Evolutionary conservation across 2,888 invertebrate genomes (phyloP), one percentile per base, ranked within the genome.

Genomic region (Sminthurinus aureus): DNA sequence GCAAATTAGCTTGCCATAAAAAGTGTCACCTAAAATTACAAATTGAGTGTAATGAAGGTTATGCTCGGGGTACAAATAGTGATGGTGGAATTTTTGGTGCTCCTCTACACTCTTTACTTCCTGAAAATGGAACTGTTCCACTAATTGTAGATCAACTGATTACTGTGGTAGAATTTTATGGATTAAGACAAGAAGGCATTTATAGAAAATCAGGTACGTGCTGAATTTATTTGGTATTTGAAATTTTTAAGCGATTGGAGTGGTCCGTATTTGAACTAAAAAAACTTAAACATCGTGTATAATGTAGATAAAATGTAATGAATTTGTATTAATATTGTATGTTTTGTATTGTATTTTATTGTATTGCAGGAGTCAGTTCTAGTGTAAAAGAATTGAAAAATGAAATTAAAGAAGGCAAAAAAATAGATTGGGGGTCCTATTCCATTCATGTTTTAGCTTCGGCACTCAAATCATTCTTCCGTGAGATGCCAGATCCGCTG

Each of bases 1-100:
- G 98, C 91, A 96, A 95, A 90, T 92, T 97, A 88, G 97, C 96
- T 1, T 96, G 97, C 89, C 98, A 98, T 91, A 97, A 96, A 91
- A 98, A 97, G 91, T 98, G 98, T 91, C 96, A 96, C 90, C 93
- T 92, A 87, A 95, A 94, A 91, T 94, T 95, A 13, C 91, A 91
- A 15, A 89, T 90, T 18, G 91, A 91, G 77, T 93, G 93, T 64
- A 85, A 84, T 73, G 88, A 88, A 24, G 84, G 85, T 38, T 83
- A 79, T 79, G 84, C 79, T 66, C 75, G 83, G 13, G 82, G 87
- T 81, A 85, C 86, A 71, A 82, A 86, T 81, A 89, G 3, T 22
- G 89, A 89, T 64, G 87, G 91, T 4, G 93, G 93, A 90, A 93
- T 98, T 73, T 97, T 98, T 90, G 96, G 96, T 9, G 94, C 95